Percentiles rank a stretch among this genome's conserved stretches.
phyloP scores from a whole-genome alignment of 2,113 vertebrate genomes.

The Corythaixoides concolor region DNA sequence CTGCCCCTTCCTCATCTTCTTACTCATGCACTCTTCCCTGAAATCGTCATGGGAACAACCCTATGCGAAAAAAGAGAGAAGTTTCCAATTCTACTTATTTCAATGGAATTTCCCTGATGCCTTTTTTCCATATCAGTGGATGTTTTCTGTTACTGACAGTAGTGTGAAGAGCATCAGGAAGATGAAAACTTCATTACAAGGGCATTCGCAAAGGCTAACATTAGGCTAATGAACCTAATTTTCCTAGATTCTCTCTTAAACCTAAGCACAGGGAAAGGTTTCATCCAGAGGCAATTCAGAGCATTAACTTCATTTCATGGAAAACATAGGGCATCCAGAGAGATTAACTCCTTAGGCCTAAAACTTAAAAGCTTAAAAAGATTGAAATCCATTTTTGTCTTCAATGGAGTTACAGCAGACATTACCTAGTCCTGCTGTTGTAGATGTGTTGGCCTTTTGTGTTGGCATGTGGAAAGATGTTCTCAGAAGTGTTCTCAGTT shows the following conservation, averaged over 20 bases:
- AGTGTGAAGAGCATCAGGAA: background rate
- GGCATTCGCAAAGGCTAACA: background rate
- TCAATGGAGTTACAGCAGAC: background rate
- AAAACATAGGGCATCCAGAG: background rate
- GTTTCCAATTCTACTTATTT: slow-evolving; percentile 38
- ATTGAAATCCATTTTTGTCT: background rate
- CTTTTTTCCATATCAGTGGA: slow-evolving; percentile 15
- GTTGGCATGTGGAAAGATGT: background rate
- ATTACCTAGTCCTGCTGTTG: background rate
- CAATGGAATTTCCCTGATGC: slow-evolving; percentile 43
- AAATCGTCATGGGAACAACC: slow-evolving; percentile 8
- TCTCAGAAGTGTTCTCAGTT: background rate
- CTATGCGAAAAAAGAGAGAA: background rate
- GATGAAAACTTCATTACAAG: background rate
- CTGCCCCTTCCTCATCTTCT: slow-evolving; percentile 19
- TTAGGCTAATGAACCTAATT: background rate
- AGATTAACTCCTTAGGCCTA: background rate
- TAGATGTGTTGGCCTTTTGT: background rate
- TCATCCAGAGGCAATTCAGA: background rate
- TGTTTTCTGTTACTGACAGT: background rate
- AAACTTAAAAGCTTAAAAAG: background rate
- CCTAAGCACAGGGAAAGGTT: background rate
- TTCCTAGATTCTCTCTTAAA: background rate
- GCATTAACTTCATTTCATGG: background rate
- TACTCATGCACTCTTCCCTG: slow-evolving; percentile 23